Percentiles rank a stretch among this genome's conserved stretches.
Evolutionary conservation across 2,888 invertebrate species (phyloP).

Genomic region (Cantharis rufa): DNA sequence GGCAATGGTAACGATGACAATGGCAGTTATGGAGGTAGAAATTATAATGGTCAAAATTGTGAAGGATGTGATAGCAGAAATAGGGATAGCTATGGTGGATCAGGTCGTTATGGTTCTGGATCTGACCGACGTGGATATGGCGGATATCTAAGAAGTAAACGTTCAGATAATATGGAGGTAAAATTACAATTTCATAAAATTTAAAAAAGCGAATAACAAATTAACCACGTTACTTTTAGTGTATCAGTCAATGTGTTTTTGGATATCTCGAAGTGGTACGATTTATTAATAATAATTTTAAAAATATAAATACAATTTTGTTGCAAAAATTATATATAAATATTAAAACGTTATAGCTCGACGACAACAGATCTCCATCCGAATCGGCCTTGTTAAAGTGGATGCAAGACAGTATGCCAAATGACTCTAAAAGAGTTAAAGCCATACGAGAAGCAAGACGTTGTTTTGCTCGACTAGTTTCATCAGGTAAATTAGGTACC

Average conservation of each 20-base stretch:
- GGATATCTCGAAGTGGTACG: conserved; percentile 52
- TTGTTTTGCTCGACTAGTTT: conserved; percentile 51
- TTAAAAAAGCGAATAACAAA: conserved; percentile 16
- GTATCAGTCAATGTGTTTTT: conserved; percentile 52
- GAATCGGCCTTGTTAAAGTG: conserved; percentile 53
- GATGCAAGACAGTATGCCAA: conserved; percentile 49
- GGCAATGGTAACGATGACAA: neutral
- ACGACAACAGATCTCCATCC: conserved; percentile 51
- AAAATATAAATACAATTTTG: neutral
- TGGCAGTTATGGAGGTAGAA: neutral
- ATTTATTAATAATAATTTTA: neutral
- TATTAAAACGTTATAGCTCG: conserved; percentile 44
- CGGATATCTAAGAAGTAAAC: conserved; percentile 12
- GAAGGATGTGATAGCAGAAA: conserved; percentile 7
- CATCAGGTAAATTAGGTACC: conserved; percentile 46
- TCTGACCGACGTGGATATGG: conserved; percentile 16
- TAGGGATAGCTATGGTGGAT: conserved; percentile 11
- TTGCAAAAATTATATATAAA: neutral
- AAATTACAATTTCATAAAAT: neutral
- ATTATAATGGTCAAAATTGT: neutral
- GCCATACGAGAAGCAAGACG: conserved; percentile 48
- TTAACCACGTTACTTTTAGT: conserved; percentile 41
- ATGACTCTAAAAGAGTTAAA: conserved; percentile 48
- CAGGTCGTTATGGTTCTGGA: conserved; percentile 22
- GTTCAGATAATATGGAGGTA: conserved; percentile 29